These are phyloP conservation scores for Tupiocoris notatus DNA, from an alignment of 2,888 invertebrate genomes.

Conservation along the genomic window DNA sequence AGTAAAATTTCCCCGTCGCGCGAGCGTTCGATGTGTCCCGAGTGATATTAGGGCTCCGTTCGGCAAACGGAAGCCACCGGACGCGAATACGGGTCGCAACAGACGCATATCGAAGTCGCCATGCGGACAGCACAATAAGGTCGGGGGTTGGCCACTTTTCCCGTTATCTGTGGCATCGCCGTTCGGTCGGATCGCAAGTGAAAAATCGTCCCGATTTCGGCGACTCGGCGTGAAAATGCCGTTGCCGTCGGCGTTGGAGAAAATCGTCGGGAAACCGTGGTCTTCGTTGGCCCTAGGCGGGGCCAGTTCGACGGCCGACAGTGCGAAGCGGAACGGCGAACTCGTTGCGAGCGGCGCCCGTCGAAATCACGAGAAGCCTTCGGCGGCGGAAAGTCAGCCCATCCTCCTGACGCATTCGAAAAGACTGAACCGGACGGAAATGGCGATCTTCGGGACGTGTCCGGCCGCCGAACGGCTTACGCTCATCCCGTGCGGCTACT, in stretches of 20 bases:
- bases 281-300: conserved; percentile 14
- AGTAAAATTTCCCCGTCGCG: neutral
- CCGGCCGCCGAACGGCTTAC: conserved; percentile 42
- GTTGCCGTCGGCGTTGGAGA: conserved; percentile 21
- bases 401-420: conserved; percentile 14
- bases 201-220: no score
- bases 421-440: conserved; percentile 37
- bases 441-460: conserved; percentile 41
- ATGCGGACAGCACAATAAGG: conserved; percentile 24
- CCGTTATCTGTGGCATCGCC: conserved; percentile 29
- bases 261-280: conserved; percentile 26
- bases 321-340: conserved; percentile 7
- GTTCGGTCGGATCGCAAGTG: neutral
- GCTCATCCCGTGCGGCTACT: conserved; percentile 41
- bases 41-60: neutral
- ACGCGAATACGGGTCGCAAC: neutral
- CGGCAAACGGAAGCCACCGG: neutral
- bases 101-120: neutral
- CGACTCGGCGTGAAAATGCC: conserved; percentile 13
- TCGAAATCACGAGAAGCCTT: neutral
- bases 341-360: neutral
- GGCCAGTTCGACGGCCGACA: neutral
- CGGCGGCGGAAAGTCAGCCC: neutral
- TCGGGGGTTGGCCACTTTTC: conserved; percentile 5
- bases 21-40: neutral